Evolutionary conservation across 2,113 vertebrate species (phyloP), one percentile per base, ranked within the genome.

Genomic region (Crypturellus undulatus): DNA sequence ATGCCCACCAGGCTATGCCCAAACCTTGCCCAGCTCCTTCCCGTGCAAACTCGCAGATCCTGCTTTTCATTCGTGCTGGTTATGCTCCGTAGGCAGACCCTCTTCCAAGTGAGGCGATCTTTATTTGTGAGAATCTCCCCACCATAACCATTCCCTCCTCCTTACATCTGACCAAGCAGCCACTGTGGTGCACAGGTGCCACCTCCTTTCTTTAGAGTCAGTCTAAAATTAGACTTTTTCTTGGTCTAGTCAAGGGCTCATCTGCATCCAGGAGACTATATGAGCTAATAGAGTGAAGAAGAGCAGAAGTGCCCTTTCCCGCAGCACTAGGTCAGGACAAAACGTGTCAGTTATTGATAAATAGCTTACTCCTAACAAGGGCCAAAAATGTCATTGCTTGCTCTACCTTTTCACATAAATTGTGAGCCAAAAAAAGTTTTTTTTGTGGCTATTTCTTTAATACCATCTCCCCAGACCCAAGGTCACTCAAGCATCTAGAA

Each of bases 1-100:
- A 49, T n/a, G 6, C 26, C 30, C 62, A 68, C 3, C 0, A 93
- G 30, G 28, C 4, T 11, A 25, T 30, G 62, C 69, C 54, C 65
- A 38, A 2, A 28, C 60, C 32, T 79, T 76, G 19, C 12, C 38
- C 5, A 60, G 52, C 24, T 68, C 84, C 87, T 25, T n/a, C 21
- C 21, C 2, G 0, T 42, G 20, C 0, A 0, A 62, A 43, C 7
- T 77, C 58, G 32, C 18, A 76, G 30, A 62, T 43, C 73, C 62
- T 40, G 7, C 25, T 18, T 26, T 38, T 28, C 36, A 40, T 26
- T 40, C 70, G 36, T 28, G 26, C n/a, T n/a, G n/a, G n/a, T n/a
- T n/a, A n/a, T n/a, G n/a, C 40, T 19, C 42, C 58, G 28, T 18
- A 28, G 40, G 28, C 20, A 58, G 30, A 20, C 22, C 43, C 20